Base-by-base conservation (phyloP, 2,797 vertebrate genomes). In the Sebastes jordani region DNA sequence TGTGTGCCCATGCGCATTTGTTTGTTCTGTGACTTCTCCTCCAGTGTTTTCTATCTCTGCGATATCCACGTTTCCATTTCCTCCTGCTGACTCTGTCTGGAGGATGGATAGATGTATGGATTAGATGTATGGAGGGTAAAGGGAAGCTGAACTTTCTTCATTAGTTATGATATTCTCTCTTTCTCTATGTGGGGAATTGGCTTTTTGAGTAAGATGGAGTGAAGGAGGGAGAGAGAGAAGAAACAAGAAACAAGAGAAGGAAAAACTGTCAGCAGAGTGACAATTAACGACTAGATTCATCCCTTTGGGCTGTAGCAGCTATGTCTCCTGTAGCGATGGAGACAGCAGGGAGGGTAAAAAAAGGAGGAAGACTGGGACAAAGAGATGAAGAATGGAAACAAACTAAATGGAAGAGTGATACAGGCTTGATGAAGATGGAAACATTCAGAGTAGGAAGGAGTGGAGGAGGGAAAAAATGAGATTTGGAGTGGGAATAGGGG, bases 261-360 rank as follows among this genome's bases (percentile, higher is more conserved):
- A 81, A 76, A 68, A 82, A 81, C 72, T 83, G 81, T 84, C 81
- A 76, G 67, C 16, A n/a, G 60, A 88, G 76, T 66, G 79, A 90
- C 89, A 91, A 93, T 92, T 91, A 91, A 84, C 16, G 16, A 71
- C 56, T 58, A 71, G 66, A 68, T 62, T 76, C 56, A 27, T 88
- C 60, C 46, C 77, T 83, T 78, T 86, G 72, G 85, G 84, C 81
- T 78, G 27, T 60, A 75, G 74, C 72, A 78, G 66, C 64, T 52
- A 9, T 34, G 71, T 67, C 59, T 63, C 77, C 76, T 74, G 78
- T 80, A 64, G 90, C 82, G 86, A 85, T 23, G 36, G 52, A 85
- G 73, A 64, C 82, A 88, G 85, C 74, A 16, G 80, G 76, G 63
- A 34, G 46, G 69, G 14, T 25, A 16, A 42, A 42, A 54, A 60